Evolutionary conservation across 2,113 vertebrate species (phyloP), one percentile per base, ranked within the genome.

Genomic region (Lepidothrix coronata): DNA sequence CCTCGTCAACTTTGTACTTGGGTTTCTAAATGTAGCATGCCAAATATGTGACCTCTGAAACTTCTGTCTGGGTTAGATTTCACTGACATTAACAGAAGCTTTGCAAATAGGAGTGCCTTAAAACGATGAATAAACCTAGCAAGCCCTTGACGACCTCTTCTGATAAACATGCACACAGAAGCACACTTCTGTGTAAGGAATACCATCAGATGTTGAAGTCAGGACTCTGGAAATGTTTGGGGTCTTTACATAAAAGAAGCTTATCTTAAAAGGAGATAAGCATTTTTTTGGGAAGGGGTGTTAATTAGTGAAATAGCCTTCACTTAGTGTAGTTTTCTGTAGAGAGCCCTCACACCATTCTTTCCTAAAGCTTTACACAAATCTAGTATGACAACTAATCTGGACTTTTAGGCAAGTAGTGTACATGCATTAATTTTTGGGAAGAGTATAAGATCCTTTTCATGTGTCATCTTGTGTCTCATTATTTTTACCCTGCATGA

Each of bases 11-110:
- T 97, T 97, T 94, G 96, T 91, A 74, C 94, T 96, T 93, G 91
- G 91, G 92, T 91, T 96, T 95, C 95, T 95, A 94, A 97, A 97
- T 97, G 93, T 72, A 95, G 90, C 95, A 82, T 92, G 95, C 95
- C 94, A 97, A 93, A 96, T 95, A 90, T 78, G 95, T 97, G 97
- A 94, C 96, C 97, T 96, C 91, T 93, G 96, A 97, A 97, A 97
- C 97, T 97, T 97, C 94, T 96, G 76, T 82, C 85, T 95, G 55
- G 95, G 94, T 96, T 91, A 67, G 88, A 89, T 95, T 95, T 96
- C 95, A 94, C 85, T 96, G 96, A 94, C 93, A 96, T 97, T 95
- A 96, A 96, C 93, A 96, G 93, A 93, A 97, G 97, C 95, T 97
- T 97, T 96, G 91, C 96, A 85, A 95, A 93, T 90, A 89, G 58